Evolutionary conservation across 2,888 invertebrate species (phyloP).

Genomic region (Matsumyia berberina): DNA sequence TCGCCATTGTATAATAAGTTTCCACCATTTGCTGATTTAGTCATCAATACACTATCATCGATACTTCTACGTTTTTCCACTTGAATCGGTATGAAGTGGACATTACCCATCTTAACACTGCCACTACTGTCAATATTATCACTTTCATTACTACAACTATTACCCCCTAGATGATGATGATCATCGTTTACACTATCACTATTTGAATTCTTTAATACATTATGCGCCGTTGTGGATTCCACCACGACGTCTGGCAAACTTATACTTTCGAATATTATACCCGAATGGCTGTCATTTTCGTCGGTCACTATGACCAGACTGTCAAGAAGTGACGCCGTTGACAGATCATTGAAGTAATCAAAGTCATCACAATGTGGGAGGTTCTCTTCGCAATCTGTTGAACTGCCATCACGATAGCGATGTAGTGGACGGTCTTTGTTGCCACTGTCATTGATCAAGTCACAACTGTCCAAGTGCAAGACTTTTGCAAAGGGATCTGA

Average conservation of each 20-base stretch:
- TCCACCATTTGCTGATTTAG: slow-evolving; percentile 58
- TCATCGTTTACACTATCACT: slow-evolving; percentile 65
- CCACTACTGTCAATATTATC: slow-evolving; percentile 82
- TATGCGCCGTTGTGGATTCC: slow-evolving; percentile 81
- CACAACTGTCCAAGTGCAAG: slow-evolving; percentile 71
- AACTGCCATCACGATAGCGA: slow-evolving; percentile 80
- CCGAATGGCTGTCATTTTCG: slow-evolving; percentile 78
- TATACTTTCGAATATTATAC: slow-evolving; percentile 83
- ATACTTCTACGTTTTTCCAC: slow-evolving; percentile 81
- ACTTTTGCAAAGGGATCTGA: slow-evolving; percentile 47
- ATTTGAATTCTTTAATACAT: slow-evolving; percentile 44
- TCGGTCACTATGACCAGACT: slow-evolving; percentile 71
- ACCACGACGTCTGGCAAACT: slow-evolving; percentile 84
- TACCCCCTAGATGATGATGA: slow-evolving; percentile 55
- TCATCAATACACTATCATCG: slow-evolving; percentile 80
- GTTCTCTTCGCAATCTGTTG: slow-evolving; percentile 83
- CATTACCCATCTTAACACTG: slow-evolving; percentile 82
- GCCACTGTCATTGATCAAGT: slow-evolving; percentile 69
- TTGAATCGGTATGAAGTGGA: slow-evolving; percentile 83
- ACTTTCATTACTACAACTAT: slow-evolving; percentile 81
- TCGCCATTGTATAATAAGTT: slow-evolving; percentile 73
- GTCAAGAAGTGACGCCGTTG: slow-evolving; percentile 62
- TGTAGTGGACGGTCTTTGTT: slow-evolving; percentile 28
- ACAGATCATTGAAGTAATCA: slow-evolving; percentile 77
- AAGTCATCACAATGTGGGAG: slow-evolving; percentile 82